Evolutionary conservation across 2,888 invertebrate species (phyloP).

Genomic region (Bellardia bayeri): DNA sequence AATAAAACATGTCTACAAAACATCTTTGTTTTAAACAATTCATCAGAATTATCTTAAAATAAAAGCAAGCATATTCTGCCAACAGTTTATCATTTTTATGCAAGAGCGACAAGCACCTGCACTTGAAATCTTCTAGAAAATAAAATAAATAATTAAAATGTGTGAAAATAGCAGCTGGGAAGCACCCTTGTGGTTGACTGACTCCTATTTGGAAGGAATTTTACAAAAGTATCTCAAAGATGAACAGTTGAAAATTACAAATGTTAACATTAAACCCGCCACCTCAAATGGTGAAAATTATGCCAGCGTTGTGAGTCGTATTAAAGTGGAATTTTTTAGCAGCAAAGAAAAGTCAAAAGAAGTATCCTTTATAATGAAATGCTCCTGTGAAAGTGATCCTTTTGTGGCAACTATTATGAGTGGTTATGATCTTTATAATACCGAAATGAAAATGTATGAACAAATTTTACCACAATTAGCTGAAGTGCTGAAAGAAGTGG

Average conservation of each 20-base stretch:
- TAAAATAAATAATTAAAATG: slow-evolving; percentile 40
- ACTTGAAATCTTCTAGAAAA: neutral
- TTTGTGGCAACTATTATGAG: slow-evolving; percentile 74
- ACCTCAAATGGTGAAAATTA: slow-evolving; percentile 80
- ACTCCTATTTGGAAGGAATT: slow-evolving; percentile 77
- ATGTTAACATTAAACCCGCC: slow-evolving; percentile 76
- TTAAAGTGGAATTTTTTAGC: slow-evolving; percentile 79
- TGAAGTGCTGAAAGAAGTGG: slow-evolving; percentile 72
- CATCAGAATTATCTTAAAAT: neutral
- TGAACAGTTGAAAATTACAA: slow-evolving; percentile 72
- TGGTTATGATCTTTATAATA: slow-evolving; percentile 77
- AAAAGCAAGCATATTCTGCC: neutral
- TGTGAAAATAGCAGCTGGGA: slow-evolving; percentile 48
- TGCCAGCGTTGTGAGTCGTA: slow-evolving; percentile 78
- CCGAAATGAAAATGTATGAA: slow-evolving; percentile 81
- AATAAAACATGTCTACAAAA: neutral
- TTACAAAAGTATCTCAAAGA: slow-evolving; percentile 77
- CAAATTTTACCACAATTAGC: slow-evolving; percentile 78
- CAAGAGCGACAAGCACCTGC: neutral
- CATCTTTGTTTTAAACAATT: neutral
- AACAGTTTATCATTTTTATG: slow-evolving; percentile 13
- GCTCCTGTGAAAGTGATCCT: slow-evolving; percentile 78
- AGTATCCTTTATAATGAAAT: slow-evolving; percentile 78
- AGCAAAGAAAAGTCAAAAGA: slow-evolving; percentile 65
- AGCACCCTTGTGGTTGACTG: slow-evolving; percentile 77